Conservation (phyloP, 1,140 invertebrate species). For the Proctacanthus coquilletti region DNA sequence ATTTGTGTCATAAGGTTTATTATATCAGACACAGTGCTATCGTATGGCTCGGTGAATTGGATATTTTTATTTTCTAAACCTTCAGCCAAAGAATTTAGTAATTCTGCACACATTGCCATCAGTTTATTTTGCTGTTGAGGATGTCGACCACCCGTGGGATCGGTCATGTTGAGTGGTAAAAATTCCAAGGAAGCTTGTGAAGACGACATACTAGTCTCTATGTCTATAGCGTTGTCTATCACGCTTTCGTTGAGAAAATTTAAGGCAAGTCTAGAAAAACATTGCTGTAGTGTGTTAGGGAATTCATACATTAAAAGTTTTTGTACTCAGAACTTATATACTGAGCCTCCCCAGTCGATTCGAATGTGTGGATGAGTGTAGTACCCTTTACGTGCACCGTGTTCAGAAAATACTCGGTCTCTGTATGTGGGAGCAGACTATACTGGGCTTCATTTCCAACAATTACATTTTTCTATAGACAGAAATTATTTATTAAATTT, state of each 20-base stretch:
- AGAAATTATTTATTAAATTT: background rate
- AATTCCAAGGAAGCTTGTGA: slow-evolving; percentile 15
- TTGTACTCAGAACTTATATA: slow-evolving; percentile 24
- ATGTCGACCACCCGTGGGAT: slow-evolving; percentile 25
- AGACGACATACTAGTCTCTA: slow-evolving; percentile 19
- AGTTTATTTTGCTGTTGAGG: slow-evolving; percentile 18
- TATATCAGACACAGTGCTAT: slow-evolving; percentile 30
- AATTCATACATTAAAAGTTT: background rate
- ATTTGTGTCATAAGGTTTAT: slow-evolving; percentile 36
- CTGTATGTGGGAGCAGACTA: slow-evolving; percentile 21
- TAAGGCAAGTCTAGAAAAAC: slow-evolving; percentile 13
- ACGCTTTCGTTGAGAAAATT: slow-evolving; percentile 21
- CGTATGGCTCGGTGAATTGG: slow-evolving; percentile 31
- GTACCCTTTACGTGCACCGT: slow-evolving; percentile 26
- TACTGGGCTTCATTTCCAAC: slow-evolving; percentile 27
- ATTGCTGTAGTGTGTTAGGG: background rate
- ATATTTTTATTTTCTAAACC: slow-evolving; percentile 30
- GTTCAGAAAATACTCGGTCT: slow-evolving; percentile 24
- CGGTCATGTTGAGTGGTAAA: slow-evolving; percentile 15
- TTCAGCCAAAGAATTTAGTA: slow-evolving; percentile 28
- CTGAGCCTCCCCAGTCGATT: slow-evolving; percentile 27
- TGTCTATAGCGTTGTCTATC: slow-evolving; percentile 22
- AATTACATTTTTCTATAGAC: slow-evolving; percentile 20
- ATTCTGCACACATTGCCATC: slow-evolving; percentile 15
- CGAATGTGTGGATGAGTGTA: slow-evolving; percentile 26